Conservation (phyloP, 2,888 invertebrate species). For the Nysson spinosus region DNA sequence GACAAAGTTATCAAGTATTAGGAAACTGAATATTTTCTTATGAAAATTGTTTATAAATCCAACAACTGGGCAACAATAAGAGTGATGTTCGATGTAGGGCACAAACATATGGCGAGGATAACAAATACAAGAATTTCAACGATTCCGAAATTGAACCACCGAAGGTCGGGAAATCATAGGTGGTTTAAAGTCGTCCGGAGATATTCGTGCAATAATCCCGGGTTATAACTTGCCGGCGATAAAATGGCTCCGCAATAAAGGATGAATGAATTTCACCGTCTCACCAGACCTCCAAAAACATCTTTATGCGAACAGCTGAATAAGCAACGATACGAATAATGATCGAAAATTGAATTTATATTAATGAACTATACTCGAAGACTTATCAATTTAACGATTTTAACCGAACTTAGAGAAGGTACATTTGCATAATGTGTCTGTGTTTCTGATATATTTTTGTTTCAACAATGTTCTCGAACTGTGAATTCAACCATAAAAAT, state of each 20-base stretch:
- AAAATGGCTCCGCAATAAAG: constrained; percentile 38
- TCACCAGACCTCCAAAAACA: too few species aligned
- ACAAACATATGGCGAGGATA: background rate
- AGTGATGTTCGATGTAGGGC: too few species aligned
- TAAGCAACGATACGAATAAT: constrained; percentile 14
- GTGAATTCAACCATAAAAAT: too few species aligned
- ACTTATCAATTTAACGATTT: too few species aligned
- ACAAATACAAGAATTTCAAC: constrained; percentile 22
- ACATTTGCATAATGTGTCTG: too few species aligned
- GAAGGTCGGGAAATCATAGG: constrained; percentile 5
- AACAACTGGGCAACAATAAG: too few species aligned
- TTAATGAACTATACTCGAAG: constrained; percentile 18
- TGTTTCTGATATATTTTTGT: too few species aligned
- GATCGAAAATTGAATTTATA: background rate
- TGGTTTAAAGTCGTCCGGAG: constrained; percentile 2
- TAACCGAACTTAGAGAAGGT: too few species aligned
- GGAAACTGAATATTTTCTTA: too few species aligned
- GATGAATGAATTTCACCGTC: too few species aligned
- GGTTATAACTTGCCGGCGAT: constrained; percentile 16
- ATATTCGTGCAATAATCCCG: constrained; percentile 27
- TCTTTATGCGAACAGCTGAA: constrained; percentile 20
- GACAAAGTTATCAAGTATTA: background rate
- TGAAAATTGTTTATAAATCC: too few species aligned
- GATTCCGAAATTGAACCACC: constrained; percentile 19
- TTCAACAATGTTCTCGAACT: too few species aligned